Percentiles rank a stretch among this genome's conserved stretches.
These are phyloP conservation scores for Trichonephila clavipes DNA, from an alignment of 1,140 invertebrate genomes.

Conservation along the genomic window DNA sequence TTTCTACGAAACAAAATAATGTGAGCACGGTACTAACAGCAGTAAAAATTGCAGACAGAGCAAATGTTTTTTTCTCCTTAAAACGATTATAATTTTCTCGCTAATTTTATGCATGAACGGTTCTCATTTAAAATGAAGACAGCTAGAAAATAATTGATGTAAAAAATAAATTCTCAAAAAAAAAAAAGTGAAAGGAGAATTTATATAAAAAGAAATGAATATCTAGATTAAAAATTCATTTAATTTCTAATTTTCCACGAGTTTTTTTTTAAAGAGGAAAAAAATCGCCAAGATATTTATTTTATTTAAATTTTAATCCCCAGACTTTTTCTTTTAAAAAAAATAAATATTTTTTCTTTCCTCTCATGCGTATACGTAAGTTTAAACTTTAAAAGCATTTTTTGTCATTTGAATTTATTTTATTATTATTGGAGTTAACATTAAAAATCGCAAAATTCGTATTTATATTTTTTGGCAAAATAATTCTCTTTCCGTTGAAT, in stretches of 20 bases:
- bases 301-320: not conserved
- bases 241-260: not conserved
- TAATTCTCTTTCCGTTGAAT: no score
- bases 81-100: slow-evolving; percentile 15
- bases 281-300: not conserved
- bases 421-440: no score
- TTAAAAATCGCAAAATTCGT: no score
- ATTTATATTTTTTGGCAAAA: no score
- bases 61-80: not conserved
- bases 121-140: not conserved
- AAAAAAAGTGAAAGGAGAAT: not conserved
- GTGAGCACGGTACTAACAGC: not conserved
- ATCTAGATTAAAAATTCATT: not conserved
- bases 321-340: not conserved
- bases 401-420: no score
- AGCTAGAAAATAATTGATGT: not conserved
- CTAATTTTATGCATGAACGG: not conserved
- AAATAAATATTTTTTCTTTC: not conserved
- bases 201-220: not conserved
- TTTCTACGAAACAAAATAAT: not conserved
- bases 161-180: not conserved
- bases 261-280: not conserved
- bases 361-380: no score
- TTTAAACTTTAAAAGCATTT: no score
- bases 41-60: not conserved